Percentiles rank a stretch among this genome's conserved stretches.
These are phyloP conservation scores for Syrphus vitripennis DNA, from an alignment of 2,888 invertebrate genomes.

Conservation along the genomic window DNA sequence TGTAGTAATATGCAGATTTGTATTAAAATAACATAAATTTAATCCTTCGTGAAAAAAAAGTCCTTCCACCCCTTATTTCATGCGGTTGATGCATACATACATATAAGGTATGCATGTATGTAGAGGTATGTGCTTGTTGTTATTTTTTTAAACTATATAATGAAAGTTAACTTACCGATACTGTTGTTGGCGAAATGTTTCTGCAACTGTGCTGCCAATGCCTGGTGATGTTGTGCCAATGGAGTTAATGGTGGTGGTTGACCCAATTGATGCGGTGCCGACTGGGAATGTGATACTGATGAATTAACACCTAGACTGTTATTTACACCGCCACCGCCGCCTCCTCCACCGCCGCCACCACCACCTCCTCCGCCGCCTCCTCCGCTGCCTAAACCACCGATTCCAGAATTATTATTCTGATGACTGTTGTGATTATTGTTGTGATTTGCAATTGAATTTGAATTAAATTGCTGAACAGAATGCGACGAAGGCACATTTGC, in stretches of 20 bases:
- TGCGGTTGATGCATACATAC: not conserved
- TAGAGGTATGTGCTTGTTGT: not conserved
- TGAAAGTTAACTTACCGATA: constrained; percentile 78
- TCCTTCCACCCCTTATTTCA: not conserved
- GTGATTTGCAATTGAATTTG: constrained; percentile 76
- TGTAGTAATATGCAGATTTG: not conserved
- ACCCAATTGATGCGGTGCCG: constrained; percentile 80
- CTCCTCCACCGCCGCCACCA: constrained; percentile 62
- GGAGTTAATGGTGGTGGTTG: constrained; percentile 79
- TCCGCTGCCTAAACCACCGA: constrained; percentile 57
- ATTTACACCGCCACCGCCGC: constrained; percentile 75
- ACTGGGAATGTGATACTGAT: constrained; percentile 80
- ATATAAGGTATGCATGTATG: not conserved
- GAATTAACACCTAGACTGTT: constrained; percentile 73
- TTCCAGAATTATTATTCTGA: constrained; percentile 74
- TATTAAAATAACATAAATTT: not conserved
- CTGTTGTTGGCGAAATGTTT: constrained; percentile 83
- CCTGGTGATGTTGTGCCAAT: constrained; percentile 84
- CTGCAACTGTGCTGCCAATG: constrained; percentile 84
- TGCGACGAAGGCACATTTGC: constrained; percentile 79
- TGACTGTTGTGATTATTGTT: constrained; percentile 70
- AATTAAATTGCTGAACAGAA: constrained; percentile 80
- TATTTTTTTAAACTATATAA: not conserved
- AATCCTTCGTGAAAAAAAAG: not conserved
- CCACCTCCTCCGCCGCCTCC: constrained; percentile 36